A percentile compares a stretch with the other conserved stretches of the same genome.
Conservation (phyloP, 2,888 invertebrate species). For the Lycaena phlaeas region DNA sequence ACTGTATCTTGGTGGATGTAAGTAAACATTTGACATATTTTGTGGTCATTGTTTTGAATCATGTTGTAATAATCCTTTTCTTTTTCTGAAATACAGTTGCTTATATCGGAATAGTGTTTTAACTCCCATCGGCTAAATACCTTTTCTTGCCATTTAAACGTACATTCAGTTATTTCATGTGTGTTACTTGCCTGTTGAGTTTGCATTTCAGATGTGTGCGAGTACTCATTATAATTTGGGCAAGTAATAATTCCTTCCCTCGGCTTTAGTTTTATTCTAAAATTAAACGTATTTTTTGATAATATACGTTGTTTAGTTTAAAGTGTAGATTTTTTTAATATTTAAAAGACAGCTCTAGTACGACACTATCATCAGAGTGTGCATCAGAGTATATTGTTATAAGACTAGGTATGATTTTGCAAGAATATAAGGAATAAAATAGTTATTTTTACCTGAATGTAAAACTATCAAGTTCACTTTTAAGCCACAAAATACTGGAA, state of each 20-base stretch:
- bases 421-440: too few relatives aligned
- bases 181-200: conserved; percentile 22
- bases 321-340: too few relatives aligned
- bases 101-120: conserved; percentile 71
- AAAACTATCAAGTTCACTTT: conserved; percentile 44
- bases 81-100: conserved; percentile 63
- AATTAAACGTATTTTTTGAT: too few relatives aligned
- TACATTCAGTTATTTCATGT: conserved; percentile 33
- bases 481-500: conserved; percentile 64
- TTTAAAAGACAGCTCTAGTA: too few relatives aligned
- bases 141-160: conserved; percentile 83
- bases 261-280: conserved; percentile 48
- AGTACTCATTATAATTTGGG: conserved; percentile 52
- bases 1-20: conserved; percentile 74
- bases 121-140: conserved; percentile 75
- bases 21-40: conserved; percentile 59
- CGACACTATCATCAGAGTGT: too few relatives aligned
- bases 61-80: conserved; percentile 59
- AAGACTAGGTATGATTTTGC: too few relatives aligned
- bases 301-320: too few relatives aligned
- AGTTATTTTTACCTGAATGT: conserved; percentile 51
- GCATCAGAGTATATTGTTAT: too few relatives aligned
- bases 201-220: conserved; percentile 26
- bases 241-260: conserved; percentile 40
- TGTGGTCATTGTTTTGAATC: conserved; percentile 37